Conservation (phyloP, 2,888 invertebrate species). For the Trimorus sp. region DNA sequence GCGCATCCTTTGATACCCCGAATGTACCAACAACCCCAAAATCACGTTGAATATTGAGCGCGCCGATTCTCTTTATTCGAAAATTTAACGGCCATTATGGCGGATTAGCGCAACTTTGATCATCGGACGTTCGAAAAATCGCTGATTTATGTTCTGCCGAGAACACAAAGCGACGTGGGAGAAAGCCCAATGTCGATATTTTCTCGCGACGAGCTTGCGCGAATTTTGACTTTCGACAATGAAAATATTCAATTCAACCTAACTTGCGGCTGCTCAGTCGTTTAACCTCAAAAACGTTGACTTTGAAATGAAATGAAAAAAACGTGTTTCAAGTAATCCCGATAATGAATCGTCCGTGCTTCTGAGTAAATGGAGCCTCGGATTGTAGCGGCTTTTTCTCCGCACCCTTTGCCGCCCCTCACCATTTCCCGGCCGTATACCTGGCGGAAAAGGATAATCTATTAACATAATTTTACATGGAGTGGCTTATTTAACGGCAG, state of each 20-base stretch:
- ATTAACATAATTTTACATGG: constrained; percentile 82
- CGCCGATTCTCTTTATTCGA: constrained; percentile 47
- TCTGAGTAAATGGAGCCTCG: background rate
- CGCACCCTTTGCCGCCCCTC: constrained; percentile 33
- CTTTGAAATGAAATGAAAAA: too few species aligned
- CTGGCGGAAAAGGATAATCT: constrained; percentile 79
- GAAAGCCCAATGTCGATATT: too few species aligned
- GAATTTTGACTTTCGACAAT: too few species aligned
- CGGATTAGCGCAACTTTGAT: constrained; percentile 34
- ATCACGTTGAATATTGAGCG: constrained; percentile 56
- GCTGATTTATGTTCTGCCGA: constrained; percentile 22
- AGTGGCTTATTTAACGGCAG: constrained; percentile 68
- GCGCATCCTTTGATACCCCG: constrained; percentile 71
- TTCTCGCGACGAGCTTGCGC: too few species aligned
- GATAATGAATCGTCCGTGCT: too few species aligned
- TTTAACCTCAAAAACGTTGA: too few species aligned
- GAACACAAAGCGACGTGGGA: background rate
- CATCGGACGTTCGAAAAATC: constrained; percentile 34
- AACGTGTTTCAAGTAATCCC: too few species aligned
- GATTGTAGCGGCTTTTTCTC: constrained; percentile 34
- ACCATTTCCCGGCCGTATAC: constrained; percentile 54
- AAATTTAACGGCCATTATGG: constrained; percentile 55
- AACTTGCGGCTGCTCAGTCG: too few species aligned
- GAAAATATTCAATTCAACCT: too few species aligned
- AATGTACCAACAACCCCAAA: constrained; percentile 53